phyloP scores from a whole-genome alignment of 2,113 vertebrate species.

The Actenoides hombroni region DNA sequence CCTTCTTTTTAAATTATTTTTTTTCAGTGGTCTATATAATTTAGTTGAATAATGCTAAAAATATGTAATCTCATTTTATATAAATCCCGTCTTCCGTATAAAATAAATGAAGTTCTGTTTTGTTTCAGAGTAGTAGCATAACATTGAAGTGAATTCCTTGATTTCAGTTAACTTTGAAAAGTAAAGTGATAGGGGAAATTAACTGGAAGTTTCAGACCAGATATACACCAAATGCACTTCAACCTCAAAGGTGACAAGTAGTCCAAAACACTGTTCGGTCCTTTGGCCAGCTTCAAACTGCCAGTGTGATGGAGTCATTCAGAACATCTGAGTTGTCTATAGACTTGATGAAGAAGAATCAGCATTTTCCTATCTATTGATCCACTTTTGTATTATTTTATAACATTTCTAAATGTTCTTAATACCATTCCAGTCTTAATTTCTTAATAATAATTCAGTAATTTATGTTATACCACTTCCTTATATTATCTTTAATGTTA shows the following conservation, averaged over 20 bases:
- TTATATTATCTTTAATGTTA: background rate
- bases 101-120: background rate
- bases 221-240: background rate
- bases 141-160: background rate
- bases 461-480: background rate
- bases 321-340: background rate
- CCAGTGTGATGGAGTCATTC: background rate
- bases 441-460: background rate
- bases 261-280: background rate
- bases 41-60: background rate
- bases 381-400: background rate
- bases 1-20: background rate
- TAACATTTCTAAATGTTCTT: background rate
- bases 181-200: background rate
- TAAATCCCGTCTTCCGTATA: background rate
- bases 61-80: background rate
- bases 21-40: background rate
- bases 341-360: background rate
- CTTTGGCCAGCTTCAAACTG: background rate
- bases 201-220: background rate
- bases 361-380: background rate
- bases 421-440: background rate
- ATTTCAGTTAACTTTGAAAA: background rate
- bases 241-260: background rate
- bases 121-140: background rate